These are phyloP conservation scores for Oreonectes daqikongensis DNA, from an alignment of 2,797 vertebrate genomes.

Conservation along the genomic window DNA sequence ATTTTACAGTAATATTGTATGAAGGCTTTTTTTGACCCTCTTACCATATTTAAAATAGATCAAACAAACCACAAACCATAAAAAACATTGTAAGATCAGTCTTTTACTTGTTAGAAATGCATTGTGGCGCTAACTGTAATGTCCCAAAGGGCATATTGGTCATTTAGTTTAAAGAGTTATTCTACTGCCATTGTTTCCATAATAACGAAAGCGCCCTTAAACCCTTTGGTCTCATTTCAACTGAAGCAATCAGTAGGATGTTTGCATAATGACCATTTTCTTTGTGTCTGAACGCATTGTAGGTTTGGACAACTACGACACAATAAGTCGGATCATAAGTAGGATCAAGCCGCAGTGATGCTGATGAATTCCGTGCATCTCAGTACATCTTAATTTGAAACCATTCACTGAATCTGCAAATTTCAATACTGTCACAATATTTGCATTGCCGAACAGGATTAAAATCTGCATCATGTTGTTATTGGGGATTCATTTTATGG, in stretches of 20 bases:
- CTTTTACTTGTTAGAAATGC: not conserved
- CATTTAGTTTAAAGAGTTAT: conserved; percentile 8
- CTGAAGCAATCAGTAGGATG: not conserved
- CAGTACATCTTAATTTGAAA: conserved; percentile 19
- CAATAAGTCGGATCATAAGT: not conserved
- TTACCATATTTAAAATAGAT: not conserved
- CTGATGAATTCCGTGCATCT: not conserved
- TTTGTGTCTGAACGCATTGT: not conserved
- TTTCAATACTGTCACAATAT: not conserved
- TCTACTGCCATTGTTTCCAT: conserved; percentile 7
- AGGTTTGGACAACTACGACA: not conserved
- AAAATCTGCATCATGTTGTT: conserved; percentile 8
- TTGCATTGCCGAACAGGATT: conserved; percentile 26
- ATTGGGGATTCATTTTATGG: conserved; percentile 14
- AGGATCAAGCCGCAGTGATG: not conserved
- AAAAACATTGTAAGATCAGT: not conserved
- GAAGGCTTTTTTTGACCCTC: not conserved
- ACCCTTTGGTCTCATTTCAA: not conserved
- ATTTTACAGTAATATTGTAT: not conserved
- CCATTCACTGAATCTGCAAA: not conserved
- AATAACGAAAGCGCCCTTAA: not conserved
- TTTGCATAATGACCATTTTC: not conserved
- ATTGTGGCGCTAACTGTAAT: not conserved
- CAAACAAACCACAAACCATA: not conserved
- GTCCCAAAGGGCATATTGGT: not conserved